phyloP scores from a whole-genome alignment of 2,888 invertebrate species.

The Drosophila multiciliata region DNA sequence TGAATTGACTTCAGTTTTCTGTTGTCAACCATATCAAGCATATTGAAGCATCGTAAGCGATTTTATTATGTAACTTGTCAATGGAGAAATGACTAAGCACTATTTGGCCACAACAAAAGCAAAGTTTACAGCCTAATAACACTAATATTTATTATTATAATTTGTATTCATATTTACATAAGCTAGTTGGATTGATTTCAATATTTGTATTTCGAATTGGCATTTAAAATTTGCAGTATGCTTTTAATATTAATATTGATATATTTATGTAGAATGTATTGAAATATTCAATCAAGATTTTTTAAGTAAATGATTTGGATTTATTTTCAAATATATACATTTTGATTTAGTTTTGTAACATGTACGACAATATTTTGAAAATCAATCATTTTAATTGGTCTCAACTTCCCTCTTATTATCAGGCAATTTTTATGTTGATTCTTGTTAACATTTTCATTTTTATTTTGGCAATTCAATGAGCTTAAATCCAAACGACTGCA shows the following conservation, averaged over 20 bases:
- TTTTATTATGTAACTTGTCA: constrained; percentile 9
- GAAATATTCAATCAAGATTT: neutral
- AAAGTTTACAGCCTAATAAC: neutral
- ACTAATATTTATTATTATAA: neutral
- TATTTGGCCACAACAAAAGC: neutral
- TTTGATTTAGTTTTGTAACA: neutral
- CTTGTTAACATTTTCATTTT: neutral
- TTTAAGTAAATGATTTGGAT: neutral
- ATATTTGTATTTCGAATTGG: neutral
- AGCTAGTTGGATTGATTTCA: neutral
- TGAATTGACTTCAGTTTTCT: constrained; percentile 30
- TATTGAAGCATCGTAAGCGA: constrained; percentile 11
- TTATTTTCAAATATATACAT: neutral
- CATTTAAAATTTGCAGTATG: no score
- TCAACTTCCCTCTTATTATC: neutral
- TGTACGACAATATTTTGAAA: neutral
- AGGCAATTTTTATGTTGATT: neutral
- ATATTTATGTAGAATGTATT: neutral
- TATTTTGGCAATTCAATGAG: constrained; percentile 1
- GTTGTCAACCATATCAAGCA: constrained; percentile 34
- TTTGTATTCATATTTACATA: neutral
- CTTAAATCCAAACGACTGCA: constrained; percentile 19
- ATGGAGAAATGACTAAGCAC: constrained; percentile 17
- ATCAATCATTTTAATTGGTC: neutral
- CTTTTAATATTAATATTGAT: neutral